Evolutionary conservation across 2,797 vertebrate genomes (phyloP), one percentile per base, ranked within the genome.

Genomic region (Tolypeutes matacus): DNA sequence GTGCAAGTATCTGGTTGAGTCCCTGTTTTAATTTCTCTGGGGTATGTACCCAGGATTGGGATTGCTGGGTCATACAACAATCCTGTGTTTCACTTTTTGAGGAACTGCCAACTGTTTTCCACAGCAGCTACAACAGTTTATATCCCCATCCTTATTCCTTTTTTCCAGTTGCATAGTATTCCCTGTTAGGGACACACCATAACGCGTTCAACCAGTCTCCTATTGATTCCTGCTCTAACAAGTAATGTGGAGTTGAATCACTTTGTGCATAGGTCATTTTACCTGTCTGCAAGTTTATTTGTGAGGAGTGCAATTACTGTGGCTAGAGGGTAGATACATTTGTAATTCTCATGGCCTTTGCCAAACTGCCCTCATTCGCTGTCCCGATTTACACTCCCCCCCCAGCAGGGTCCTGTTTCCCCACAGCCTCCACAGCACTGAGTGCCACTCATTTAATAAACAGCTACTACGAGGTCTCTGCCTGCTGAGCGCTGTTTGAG

Each of bases 171-270:
- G 17, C 18, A 56, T 56, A 7, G n/a, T 75, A 56, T 49, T 91
- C 91, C 56, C 34, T 2, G 0, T 3, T 1, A 3, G 17, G 83
- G 78, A 14, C 46, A 23, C 14, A 9, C 64, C 0, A 0, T 42
- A 18, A 4, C 29, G 56, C 20, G 1, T 53, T n/a, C 21, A 49
- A 15, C 42, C 39, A 36, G 49, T 12, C 0, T 0, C 77, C 87
- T 36, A 2, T 31, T 58, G 42, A 3, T 53, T 93, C 62, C 88
- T 78, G 27, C 58, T 36, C 2, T 36, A 3, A 42, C 56, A 31
- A 27, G 20, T 29, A 3, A 39, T 12, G 25, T 29, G 1, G 46
- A 76, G 73, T 8, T 9, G 67, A 77, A 29, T 25, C 18, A 13
- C 51, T n/a, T 73, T 9, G n/a, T 23, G 7, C 1, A 0, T 11